Base-by-base conservation (phyloP, 2,113 vertebrate species). In the Oenanthe melanoleuca region DNA sequence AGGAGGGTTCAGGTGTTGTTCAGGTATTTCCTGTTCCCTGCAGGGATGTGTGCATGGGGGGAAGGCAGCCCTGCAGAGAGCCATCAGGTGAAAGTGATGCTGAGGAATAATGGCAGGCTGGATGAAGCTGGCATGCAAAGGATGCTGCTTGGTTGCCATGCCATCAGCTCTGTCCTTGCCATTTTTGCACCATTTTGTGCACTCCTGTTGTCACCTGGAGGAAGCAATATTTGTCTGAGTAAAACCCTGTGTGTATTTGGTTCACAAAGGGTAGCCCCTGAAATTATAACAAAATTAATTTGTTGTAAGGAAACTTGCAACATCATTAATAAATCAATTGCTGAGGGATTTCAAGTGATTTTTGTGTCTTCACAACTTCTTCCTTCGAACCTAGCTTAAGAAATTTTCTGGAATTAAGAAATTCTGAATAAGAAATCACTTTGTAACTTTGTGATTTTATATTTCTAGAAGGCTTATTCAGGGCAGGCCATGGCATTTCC, bases 211-310 rank as follows among this genome's bases (percentile, higher is more conserved):
- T 59, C 84, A 49, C 11, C 4, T 14, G 20, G 71, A 66, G 42
- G 42, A 60, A 91, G 44, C 53, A n/a, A 0, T 14, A 56, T 28
- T n/a, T 77, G 12, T 79, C 86, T 50, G 45, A 69, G 52, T 91
- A 64, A 84, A 88, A 69, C 9, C 3, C 1, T 0, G 1, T 1
- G 1, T 53, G 2, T 47, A 15, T 29, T 80, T 44, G 55, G 12
- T 31, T 67, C 7, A 11, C 6, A 20, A 63, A 55, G 31, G 8
- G 23, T 1, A 4, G 10, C 37, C 23, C 26, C 34, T 64, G 65
- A 59, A 73, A 56, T 70, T 24, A 29, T 52, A 18, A 29, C 26
- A n/a, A 33, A 64, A 72, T 34, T 3, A 16, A 29, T 66, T 38
- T 40, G 14, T 49, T 63, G 4, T 20, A 49, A 61, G 31, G 50